These are phyloP conservation scores for Sesia apiformis DNA, from an alignment of 2,888 invertebrate genomes.

Conservation along the genomic window DNA sequence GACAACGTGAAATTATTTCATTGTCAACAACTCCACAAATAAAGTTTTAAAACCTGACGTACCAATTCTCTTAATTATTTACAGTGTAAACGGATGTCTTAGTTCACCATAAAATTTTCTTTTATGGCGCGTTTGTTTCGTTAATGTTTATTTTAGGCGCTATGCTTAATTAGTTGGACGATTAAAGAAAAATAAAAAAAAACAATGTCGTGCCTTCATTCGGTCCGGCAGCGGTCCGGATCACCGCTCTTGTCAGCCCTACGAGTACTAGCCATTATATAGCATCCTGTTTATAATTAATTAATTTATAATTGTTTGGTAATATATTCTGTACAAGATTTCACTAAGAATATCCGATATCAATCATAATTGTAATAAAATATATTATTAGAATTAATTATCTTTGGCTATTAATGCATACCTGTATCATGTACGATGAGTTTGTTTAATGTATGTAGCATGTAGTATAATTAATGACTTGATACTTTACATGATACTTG, in stretches of 20 bases:
- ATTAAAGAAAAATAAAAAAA: slow-evolving; percentile 25
- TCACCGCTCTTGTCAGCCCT: slow-evolving; percentile 20
- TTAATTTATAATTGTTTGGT: slow-evolving; percentile 1
- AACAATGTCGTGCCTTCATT: background rate
- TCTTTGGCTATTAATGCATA: too few species aligned
- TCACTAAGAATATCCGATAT: too few species aligned
- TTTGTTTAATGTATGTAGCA: too few species aligned
- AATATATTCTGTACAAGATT: too few species aligned
- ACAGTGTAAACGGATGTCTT: slow-evolving; percentile 38
- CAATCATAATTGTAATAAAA: too few species aligned
- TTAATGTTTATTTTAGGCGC: slow-evolving; percentile 35
- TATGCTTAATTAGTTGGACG: slow-evolving; percentile 45
- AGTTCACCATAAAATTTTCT: slow-evolving; percentile 37
- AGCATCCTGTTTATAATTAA: slow-evolving; percentile 27
- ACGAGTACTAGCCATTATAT: slow-evolving; percentile 19
- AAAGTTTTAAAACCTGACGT: background rate
- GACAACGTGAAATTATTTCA: too few species aligned
- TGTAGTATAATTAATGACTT: too few species aligned
- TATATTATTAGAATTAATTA: too few species aligned
- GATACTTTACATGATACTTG: too few species aligned
- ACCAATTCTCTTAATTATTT: slow-evolving; percentile 17
- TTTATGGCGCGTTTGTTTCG: slow-evolving; percentile 26
- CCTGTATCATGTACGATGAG: too few species aligned
- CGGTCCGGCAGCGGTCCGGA: slow-evolving; percentile 25
- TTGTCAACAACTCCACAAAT: too few species aligned